Base-by-base conservation (phyloP, 2,797 vertebrate species). In the Decapterus maruadsi region DNA sequence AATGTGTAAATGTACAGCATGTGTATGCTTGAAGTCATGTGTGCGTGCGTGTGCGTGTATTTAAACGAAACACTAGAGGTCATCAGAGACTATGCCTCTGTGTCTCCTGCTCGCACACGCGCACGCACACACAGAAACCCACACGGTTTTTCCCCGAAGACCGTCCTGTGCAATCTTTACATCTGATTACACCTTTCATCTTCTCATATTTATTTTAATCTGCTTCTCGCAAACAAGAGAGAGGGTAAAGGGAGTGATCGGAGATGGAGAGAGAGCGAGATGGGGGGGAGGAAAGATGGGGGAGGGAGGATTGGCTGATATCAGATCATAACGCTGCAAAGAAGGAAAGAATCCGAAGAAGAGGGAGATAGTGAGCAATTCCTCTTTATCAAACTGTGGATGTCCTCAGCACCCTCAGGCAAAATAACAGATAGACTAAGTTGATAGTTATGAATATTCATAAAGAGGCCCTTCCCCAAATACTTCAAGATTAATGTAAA, bases 401-500 rank as follows among this genome's bases (percentile, higher is more conserved):
- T 86, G 76, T 90, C 81, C 74, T 81, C 56, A 6, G 42, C 42
- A 67, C 43, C 88, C 82, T 73, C 50, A 20, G 81, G 87, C 96
- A 94, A 95, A 95, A 95, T 95, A 95, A 95, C 95, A 95, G 94
- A 96, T 95, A 95, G 76, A 80, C 76, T 78, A 83, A 77, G 77
- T 73, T 86, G 69, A 88, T 89, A 56, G 77, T 83, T 76, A 78
- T 75, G 64, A 82, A 83, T 85, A 89, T 90, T 91, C 68, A 89
- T 81, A 73, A 75, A 86, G 73, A 68, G 53, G 26, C 68, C 68
- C 43, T 64, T 74, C 66, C 66, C 80, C 77, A 82, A 86, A 87
- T 74, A 77, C 69, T 73, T 67, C 43, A 80, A 78, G 68, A 84
- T 87, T 84, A 75, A 87, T 82, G 67, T 68, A 51, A 77, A 85